A percentile compares a stretch with the other conserved stretches of the same genome.
Conservation (phyloP, 1,140 invertebrate species). For the Achroia grisella region DNA sequence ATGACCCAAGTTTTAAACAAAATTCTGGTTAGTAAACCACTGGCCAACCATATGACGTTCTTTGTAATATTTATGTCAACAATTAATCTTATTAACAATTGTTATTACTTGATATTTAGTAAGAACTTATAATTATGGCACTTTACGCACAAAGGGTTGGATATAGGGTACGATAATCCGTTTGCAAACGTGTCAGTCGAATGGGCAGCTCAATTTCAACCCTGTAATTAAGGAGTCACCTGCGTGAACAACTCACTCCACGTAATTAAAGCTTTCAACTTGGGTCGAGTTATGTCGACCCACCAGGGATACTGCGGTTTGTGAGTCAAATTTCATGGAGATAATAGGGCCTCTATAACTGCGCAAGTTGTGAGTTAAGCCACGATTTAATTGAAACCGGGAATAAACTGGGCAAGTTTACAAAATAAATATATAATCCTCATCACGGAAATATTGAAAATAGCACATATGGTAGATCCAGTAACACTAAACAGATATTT, state of each 20-base stretch:
- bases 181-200: conserved; percentile 59
- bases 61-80: too few relatives aligned
- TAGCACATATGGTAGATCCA: too few relatives aligned
- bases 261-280: conserved; percentile 69
- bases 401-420: conserved; percentile 33
- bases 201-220: conserved; percentile 63
- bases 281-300: conserved; percentile 56
- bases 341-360: conserved; percentile 55
- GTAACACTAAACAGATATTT: too few relatives aligned
- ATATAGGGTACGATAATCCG: conserved; percentile 56
- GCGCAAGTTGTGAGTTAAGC: conserved; percentile 44
- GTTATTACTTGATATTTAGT: not conserved
- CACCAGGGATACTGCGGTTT: conserved; percentile 50
- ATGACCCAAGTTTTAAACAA: too few relatives aligned
- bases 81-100: too few relatives aligned
- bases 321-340: conserved; percentile 60
- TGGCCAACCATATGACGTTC: not conserved
- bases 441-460: too few relatives aligned
- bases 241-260: conserved; percentile 64
- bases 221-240: conserved; percentile 70
- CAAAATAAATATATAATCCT: conserved; percentile 13
- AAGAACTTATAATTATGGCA: conserved; percentile 12
- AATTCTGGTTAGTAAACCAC: not conserved
- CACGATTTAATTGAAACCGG: conserved; percentile 55
- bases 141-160: conserved; percentile 18